These are phyloP conservation scores for Epicampocera succincta DNA, from an alignment of 2,888 invertebrate genomes.

Conservation along the genomic window DNA sequence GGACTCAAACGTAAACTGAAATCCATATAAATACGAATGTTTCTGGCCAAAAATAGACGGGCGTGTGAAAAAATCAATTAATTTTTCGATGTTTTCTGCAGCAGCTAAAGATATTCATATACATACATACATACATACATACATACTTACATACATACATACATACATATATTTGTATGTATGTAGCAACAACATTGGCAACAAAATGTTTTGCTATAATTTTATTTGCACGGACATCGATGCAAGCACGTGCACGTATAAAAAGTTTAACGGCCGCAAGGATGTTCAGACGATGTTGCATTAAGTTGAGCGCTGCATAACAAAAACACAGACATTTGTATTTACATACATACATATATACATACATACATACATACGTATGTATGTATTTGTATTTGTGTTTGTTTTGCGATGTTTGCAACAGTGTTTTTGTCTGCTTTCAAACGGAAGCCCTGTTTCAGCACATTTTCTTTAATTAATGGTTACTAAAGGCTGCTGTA, in stretches of 20 bases:
- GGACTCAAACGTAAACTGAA: too few species aligned
- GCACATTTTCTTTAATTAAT: conserved; percentile 63
- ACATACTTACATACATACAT: too few species aligned
- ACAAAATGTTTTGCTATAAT: conserved; percentile 17
- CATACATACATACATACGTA: too few species aligned
- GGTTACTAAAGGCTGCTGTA: conserved; percentile 57
- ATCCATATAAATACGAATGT: too few species aligned
- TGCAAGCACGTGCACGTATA: too few species aligned
- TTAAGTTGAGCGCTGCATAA: conserved; percentile 24
- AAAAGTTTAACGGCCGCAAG: neutral
- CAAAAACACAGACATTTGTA: too few species aligned
- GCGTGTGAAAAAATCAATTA: conserved; percentile 45
- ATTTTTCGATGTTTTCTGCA: conserved; percentile 44
- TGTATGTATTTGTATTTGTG: too few species aligned
- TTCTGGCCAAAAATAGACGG: neutral
- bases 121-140: too few species aligned
- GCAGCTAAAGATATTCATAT: conserved; percentile 24
- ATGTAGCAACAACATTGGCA: neutral
- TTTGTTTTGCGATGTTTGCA: conserved; percentile 50
- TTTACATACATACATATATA: too few species aligned
- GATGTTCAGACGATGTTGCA: conserved; percentile 21
- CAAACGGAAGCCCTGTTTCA: neutral
- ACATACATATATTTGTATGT: conserved; percentile 9
- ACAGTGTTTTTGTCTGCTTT: conserved; percentile 19
- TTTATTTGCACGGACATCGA: too few species aligned